Percentiles rank a stretch among this genome's conserved stretches.
These are phyloP conservation scores for Gymnocypris eckloni DNA, from an alignment of 2,797 vertebrate species.

Conservation along the genomic window DNA sequence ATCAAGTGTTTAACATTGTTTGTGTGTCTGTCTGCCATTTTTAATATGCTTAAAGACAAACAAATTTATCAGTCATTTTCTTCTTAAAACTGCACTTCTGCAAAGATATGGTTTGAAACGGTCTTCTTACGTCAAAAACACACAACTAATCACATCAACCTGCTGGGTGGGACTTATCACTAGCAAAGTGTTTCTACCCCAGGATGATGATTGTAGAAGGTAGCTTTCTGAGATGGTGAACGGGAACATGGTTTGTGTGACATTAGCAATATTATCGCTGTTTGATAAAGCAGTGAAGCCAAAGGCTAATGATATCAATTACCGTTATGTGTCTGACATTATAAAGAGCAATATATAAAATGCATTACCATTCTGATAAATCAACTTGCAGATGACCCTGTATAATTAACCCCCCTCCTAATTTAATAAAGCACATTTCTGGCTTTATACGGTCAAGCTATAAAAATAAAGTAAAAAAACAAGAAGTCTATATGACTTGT, in stretches of 20 bases:
- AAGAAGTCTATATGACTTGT: not conserved
- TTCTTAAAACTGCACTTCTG: no score
- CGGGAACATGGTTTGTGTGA: not conserved
- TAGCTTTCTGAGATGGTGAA: not conserved
- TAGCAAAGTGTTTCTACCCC: no score
- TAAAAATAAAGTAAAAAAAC: not conserved
- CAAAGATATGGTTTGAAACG: no score
- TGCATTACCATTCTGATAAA: not conserved
- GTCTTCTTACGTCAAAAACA: no score
- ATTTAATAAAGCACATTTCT: not conserved
- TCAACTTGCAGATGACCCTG: not conserved
- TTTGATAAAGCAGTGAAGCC: not conserved
- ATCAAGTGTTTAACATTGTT: no score
- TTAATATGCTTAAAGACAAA: no score
- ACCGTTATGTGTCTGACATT: not conserved
- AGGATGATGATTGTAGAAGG: not conserved
- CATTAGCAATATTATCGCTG: not conserved
- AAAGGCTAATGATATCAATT: not conserved
- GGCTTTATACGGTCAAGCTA: not conserved
- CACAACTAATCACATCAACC: no score
- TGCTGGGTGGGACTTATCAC: no score
- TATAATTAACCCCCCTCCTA: not conserved
- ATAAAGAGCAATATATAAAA: not conserved
- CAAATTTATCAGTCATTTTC: no score
- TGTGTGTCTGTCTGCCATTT: no score